Evolutionary conservation across 2,888 invertebrate genomes (phyloP), one percentile per base, ranked within the genome.

Genomic region (Metallyticus violacea): DNA sequence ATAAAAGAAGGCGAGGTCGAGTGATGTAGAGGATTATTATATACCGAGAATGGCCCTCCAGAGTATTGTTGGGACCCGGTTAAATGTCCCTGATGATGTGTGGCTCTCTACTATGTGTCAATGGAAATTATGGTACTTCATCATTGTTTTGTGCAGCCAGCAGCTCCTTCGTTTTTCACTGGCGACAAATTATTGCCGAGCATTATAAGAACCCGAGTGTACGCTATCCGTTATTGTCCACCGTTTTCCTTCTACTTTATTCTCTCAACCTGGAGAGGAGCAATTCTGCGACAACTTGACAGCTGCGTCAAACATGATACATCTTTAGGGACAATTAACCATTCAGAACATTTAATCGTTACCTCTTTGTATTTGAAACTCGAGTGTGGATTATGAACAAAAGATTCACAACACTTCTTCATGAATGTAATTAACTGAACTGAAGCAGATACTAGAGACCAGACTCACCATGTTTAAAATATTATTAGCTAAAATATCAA

Each of bases 71-170:
- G 29, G 81, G 26, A 30, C 22, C 62, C 1, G 76, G 76, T 76
- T 82, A 82, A 82, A 82, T 82, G 76, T 82, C 82, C 76, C 83
- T 83, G 83, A 83, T 83, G 83, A 83, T 83, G 29, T 77, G 83
- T 83, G 83, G 28, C 77, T n/a, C 83, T 83, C 5, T 28, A 83
- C 77, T 29, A 85, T 80, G 79, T 85, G 80, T 81, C 85, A 85
- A 85, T 81, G 81, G 85, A 85, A 85, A 85, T 85, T 85, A 29
- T 76, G 80, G 85, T 76, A 85, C 85, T 85, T 85, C 85, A 85
- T 85, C 85, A 80, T 85, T 85, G 85, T 85, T 85, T 85, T 85
- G 85, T 85, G 85, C 79, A 40, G 77, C 25, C 62, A 83, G 28
- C 27, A 27, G n/a, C 15, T 27, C 29, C 83, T 77, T 83, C 77